Percentiles rank a stretch among this genome's conserved stretches.
These are phyloP conservation scores for Auanema freiburgensis DNA, from an alignment of 2,888 invertebrate species.

Conservation along the genomic window DNA sequence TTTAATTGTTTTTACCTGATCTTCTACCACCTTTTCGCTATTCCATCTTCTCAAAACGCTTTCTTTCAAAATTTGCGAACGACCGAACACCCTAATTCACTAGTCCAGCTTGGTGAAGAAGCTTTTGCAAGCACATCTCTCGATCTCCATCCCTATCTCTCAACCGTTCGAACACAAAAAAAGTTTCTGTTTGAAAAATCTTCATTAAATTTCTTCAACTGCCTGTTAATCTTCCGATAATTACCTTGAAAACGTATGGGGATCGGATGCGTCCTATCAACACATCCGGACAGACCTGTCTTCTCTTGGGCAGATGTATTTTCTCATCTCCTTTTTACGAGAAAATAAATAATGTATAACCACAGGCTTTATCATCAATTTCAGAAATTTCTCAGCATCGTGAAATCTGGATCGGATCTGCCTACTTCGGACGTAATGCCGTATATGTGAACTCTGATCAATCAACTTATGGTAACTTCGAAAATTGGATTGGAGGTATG, in stretches of 20 bases:
- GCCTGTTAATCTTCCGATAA: no score
- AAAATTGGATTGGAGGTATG: conserved; percentile 54
- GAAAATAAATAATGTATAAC: no score
- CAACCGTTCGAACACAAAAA: no score
- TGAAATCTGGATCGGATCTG: conserved; percentile 58
- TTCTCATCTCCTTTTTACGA: no score
- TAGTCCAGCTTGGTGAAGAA: no score
- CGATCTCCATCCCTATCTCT: no score
- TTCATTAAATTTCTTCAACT: no score
- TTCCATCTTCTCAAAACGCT: neutral
- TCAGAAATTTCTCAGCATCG: conserved; percentile 51
- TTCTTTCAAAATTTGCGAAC: neutral
- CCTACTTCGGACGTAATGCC: conserved; percentile 54
- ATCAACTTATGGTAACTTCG: conserved; percentile 46
- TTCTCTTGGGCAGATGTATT: neutral
- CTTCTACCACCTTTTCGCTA: neutral
- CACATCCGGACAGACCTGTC: conserved; percentile 2
- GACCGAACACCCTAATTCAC: no score
- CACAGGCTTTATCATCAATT: conserved; percentile 10
- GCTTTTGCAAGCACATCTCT: no score
- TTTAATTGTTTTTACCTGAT: neutral
- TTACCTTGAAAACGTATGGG: no score
- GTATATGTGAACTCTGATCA: conserved; percentile 55
- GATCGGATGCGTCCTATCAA: no score
- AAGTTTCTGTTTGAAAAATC: no score